These are phyloP conservation scores for Hycleus cichorii DNA, from an alignment of 1,140 invertebrate genomes.

Conservation along the genomic window DNA sequence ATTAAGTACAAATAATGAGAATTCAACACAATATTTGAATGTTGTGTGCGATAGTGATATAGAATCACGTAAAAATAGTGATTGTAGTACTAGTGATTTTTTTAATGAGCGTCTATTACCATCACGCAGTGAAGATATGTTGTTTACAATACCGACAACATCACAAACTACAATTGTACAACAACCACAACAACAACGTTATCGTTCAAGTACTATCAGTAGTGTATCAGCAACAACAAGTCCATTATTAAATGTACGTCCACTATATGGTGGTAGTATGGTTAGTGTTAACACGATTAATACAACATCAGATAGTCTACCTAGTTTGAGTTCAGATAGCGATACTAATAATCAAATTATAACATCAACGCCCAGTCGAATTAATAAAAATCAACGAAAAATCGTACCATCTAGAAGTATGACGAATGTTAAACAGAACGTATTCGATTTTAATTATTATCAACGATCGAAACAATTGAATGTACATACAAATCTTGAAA, in stretches of 20 bases:
- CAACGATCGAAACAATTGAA: conserved; percentile 27
- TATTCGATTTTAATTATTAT: conserved; percentile 40
- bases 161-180: conserved; percentile 6
- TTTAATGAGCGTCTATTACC: conserved; percentile 44
- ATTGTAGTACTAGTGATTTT: conserved; percentile 48
- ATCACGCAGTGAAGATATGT: conserved; percentile 68
- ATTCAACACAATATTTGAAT: conserved; percentile 46
- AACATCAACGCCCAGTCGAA: neutral
- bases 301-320: conserved; percentile 52
- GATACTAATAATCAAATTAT: conserved; percentile 39
- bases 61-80: conserved; percentile 55
- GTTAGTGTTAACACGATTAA: conserved; percentile 46
- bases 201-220: conserved; percentile 46
- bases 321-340: conserved; percentile 52
- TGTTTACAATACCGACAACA: conserved; percentile 49
- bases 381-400: conserved; percentile 21
- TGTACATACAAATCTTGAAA: conserved; percentile 35
- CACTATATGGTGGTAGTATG: conserved; percentile 53
- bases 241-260: conserved; percentile 54
- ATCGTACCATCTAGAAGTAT: conserved; percentile 37
- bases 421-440: conserved; percentile 39
- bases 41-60: conserved; percentile 41
- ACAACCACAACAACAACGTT: conserved; percentile 27
- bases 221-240: conserved; percentile 59
- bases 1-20: conserved; percentile 48